Evolutionary conservation across 2,113 vertebrate genomes (phyloP).

Genomic region (Hyperoodon ampullatus): DNA sequence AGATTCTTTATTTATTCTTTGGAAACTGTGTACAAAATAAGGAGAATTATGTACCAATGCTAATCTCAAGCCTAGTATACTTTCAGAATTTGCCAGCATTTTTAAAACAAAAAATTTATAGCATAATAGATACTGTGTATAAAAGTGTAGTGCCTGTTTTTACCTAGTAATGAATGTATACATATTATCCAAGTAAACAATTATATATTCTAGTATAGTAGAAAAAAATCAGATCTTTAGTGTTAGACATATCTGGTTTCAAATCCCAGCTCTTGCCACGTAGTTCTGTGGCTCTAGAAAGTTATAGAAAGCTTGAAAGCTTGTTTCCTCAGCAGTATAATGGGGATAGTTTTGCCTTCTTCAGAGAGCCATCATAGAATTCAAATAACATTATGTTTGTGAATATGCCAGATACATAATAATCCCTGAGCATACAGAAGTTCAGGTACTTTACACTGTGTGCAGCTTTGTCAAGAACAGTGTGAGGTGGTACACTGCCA

Average conservation of each 20-base stretch:
- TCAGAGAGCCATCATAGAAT: background rate
- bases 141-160: slow-evolving; percentile 8
- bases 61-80: background rate
- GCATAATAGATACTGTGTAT: background rate
- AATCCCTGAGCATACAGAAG: background rate
- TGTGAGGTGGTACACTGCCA: background rate
- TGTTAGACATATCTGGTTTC: background rate
- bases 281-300: background rate
- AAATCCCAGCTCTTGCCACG: background rate
- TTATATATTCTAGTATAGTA: background rate
- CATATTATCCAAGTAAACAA: background rate
- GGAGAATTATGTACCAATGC: background rate
- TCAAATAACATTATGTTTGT: background rate
- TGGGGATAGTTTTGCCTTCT: background rate
- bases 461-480: background rate
- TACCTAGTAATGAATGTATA: background rate
- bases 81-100: slow-evolving; percentile 13
- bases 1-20: background rate
- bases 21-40: background rate
- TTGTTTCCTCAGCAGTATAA: background rate
- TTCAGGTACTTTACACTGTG: background rate
- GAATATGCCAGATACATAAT: background rate
- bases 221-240: background rate
- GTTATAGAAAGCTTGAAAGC: background rate
- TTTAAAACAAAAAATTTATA: background rate